Base-by-base conservation (phyloP, 1,140 invertebrate species). In the Lucilia cuprina region DNA sequence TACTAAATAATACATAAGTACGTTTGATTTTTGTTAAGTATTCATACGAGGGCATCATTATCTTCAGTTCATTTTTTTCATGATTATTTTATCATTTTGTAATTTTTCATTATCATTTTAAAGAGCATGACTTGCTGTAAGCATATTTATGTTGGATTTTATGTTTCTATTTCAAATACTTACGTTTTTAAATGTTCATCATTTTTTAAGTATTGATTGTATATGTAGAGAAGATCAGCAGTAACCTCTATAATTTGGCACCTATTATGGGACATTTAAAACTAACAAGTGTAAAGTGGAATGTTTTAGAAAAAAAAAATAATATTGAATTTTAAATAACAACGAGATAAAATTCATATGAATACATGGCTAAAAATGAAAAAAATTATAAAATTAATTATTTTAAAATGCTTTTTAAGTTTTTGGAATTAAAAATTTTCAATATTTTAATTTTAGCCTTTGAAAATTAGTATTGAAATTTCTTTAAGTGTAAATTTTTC, bases 41-140 rank as follows among this genome's bases (percentile, higher is more conserved):
- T n/a, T 60, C 14, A 25, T 70, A 80, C 41, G 19, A 80, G 7
- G 47, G 77, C 77, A 80, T 80, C n/a, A 80, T 80, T 80, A 80
- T 80, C n/a, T 13, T 80, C 21, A n/a, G n/a, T 49, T 49, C 21
- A 49, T 49, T 49, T 49, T 80, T 80, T 80, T 49, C n/a, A 19
- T 49, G 17, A 50, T 80, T 49, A 25, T 34, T 78, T 25, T 30
- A 2, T 30, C 25, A 3, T 30, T 30, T 35, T 55, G 50, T 41
- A 41, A 78, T 41, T 78, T 80, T 80, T 80, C 77, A 80, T 80
- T 80, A 80, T 80, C 77, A 80, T 34, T 80, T 34, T 49, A 49
- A 80, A 80, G 77, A 80, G 77, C 77, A 80, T 80, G 77, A 80
- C 77, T 80, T 80, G 77, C 77, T 80, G 9, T 50, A 80, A 80